Evolutionary conservation across 1,140 invertebrate genomes (phyloP).

Genomic region (Agrypnia vestita): DNA sequence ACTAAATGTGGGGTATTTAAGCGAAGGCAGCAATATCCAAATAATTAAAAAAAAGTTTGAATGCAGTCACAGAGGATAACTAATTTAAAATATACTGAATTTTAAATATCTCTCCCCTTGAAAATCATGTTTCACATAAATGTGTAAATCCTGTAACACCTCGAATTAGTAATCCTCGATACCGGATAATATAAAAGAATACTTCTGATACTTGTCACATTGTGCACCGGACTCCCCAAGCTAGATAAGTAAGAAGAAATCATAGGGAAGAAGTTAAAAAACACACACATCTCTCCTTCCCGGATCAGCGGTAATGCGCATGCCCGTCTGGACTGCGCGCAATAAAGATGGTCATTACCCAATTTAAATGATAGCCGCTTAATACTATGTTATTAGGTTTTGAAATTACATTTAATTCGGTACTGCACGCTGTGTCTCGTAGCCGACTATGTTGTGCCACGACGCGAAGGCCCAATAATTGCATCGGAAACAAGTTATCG

Average conservation of each 20-base stretch:
- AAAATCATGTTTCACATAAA: no score
- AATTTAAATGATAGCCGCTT: constrained; percentile 61
- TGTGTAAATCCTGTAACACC: no score
- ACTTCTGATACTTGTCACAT: no score
- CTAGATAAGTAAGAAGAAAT: constrained; percentile 4
- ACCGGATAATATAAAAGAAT: no score
- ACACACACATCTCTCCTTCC: constrained; percentile 8
- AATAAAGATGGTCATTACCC: constrained; percentile 60
- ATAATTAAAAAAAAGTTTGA: no score
- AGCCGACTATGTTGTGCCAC: constrained; percentile 29
- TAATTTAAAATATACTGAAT: no score
- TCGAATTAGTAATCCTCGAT: no score
- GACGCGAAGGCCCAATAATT: constrained; percentile 27
- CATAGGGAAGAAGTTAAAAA: constrained; percentile 12
- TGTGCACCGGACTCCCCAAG: no score
- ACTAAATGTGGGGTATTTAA: no score
- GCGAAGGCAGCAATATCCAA: no score
- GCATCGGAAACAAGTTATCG: constrained; percentile 58
- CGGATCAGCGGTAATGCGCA: constrained; percentile 22
- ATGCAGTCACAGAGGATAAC: no score
- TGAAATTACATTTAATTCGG: constrained; percentile 61
- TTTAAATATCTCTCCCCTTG: no score
- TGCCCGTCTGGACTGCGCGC: constrained; percentile 10
- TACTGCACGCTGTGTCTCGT: constrained; percentile 27
- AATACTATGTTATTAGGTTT: constrained; percentile 61